Evolutionary conservation across 2,113 vertebrate genomes (phyloP).

Genomic region (Periophthalmus modestus): DNA sequence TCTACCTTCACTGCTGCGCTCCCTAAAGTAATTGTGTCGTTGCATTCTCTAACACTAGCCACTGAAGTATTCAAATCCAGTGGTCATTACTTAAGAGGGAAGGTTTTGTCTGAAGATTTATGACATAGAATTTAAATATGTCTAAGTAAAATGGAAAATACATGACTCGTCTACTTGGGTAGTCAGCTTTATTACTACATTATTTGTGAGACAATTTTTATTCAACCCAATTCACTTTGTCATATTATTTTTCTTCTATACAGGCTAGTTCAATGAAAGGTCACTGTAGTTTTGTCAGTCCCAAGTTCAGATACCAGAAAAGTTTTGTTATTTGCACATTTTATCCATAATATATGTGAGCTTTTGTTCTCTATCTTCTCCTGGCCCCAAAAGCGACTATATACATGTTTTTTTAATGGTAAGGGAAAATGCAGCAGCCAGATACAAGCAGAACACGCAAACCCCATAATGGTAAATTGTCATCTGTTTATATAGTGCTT

Average conservation of each 20-base stretch:
- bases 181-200: not conserved
- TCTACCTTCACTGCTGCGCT: constrained; percentile 5
- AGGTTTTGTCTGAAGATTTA: not conserved
- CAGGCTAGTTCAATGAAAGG: not conserved
- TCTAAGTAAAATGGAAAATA: not conserved
- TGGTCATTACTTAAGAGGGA: constrained; percentile 4
- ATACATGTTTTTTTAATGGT: too few relatives aligned
- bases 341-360: too few relatives aligned
- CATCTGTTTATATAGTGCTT: too few relatives aligned
- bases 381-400: too few relatives aligned
- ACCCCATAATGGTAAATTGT: too few relatives aligned
- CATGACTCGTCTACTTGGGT: not conserved
- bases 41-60: not conserved
- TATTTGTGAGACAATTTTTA: not conserved
- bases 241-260: not conserved
- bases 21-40: constrained; percentile 9
- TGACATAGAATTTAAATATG: not conserved
- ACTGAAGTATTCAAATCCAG: not conserved
- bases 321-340: not conserved
- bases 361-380: too few relatives aligned
- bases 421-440: too few relatives aligned
- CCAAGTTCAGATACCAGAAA: not conserved
- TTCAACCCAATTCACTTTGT: not conserved
- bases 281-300: not conserved
- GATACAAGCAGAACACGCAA: too few relatives aligned